Evolutionary conservation across 1,140 invertebrate species (phyloP), one percentile per base, ranked within the genome.

Genomic region (Drosophila seguyi): DNA sequence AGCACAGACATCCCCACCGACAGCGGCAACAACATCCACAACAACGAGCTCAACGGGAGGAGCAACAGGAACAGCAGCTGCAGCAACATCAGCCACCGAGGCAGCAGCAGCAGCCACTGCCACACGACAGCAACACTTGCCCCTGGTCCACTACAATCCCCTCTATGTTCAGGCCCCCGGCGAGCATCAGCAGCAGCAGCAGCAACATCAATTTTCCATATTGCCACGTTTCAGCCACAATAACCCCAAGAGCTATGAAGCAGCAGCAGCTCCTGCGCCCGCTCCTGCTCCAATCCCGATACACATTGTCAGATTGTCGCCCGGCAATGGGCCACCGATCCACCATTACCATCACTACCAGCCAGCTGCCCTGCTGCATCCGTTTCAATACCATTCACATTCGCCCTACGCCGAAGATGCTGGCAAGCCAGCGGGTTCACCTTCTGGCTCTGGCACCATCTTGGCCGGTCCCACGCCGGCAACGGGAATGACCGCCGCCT

Each of bases 221-320:
- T 72, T 90, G 81, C 85, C 85, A 75, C 85, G 84, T 69, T 87
- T 87, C 62, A 77, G 75, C 79, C 88, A 88, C 63, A 88, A 90
- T 79, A 88, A 90, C 78, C 77, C 85, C 42, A 83, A 83, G 74
- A 60, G 74, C 47, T 57, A 38, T 25, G 81, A 88, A 65, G 63
- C 84, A 61, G 77, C 61, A 69, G 69, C 14, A 36, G 11, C 34
- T 36, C 34, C 34, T 13, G 31, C 31, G 13, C 11, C 31, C 13
- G 31, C 31, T 18, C 10, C 48, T 8, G 52, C 20, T 22, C 8
- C 79, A 25, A 31, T 20, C 7, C 85, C 85, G 34, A 79, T 88
- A 65, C 85, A 88, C 48, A 59, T 88, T 71, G 85, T 88, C 45
- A 78, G 85, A 75, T 78, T 88, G 77, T 81, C 85, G 68, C 69